Percentiles rank a stretch among this genome's conserved stretches.
Conservation (phyloP, 2,113 vertebrate species). For the Toxotes jaculatrix region DNA sequence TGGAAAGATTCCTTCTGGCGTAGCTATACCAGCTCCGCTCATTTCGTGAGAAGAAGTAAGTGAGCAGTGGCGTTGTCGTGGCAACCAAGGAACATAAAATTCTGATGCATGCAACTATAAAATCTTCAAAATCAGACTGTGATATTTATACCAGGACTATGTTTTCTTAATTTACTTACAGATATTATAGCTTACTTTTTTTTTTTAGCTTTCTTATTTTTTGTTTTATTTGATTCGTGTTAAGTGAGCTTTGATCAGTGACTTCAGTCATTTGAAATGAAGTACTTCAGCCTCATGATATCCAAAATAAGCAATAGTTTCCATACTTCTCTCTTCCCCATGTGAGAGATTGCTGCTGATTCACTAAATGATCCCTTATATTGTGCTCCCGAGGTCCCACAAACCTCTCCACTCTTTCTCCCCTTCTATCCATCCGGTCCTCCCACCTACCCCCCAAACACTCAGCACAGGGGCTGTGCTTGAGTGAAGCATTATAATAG, state of each 20-base stretch:
- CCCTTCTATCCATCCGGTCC: slow-evolving; percentile 58
- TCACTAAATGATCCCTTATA: slow-evolving; percentile 50
- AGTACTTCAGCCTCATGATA: not conserved
- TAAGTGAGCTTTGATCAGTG: not conserved
- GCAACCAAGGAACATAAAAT: not conserved
- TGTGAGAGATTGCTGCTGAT: slow-evolving; percentile 49
- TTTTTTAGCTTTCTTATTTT: not conserved
- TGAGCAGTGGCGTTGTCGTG: slow-evolving; percentile 13
- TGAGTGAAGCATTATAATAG: slow-evolving; percentile 87
- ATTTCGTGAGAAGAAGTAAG: slow-evolving; percentile 27
- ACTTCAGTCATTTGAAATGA: not conserved
- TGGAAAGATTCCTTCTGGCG: slow-evolving; percentile 23
- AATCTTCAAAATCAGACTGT: not conserved
- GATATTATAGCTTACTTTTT: not conserved
- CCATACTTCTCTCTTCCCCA: slow-evolving; percentile 4
- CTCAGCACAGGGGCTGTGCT: slow-evolving; percentile 76
- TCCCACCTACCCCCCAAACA: slow-evolving; percentile 51
- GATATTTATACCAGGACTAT: not conserved
- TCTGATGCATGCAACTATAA: not conserved
- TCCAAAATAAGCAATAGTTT: slow-evolving; percentile 24
- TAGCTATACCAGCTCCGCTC: not conserved
- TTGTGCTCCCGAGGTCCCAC: slow-evolving; percentile 43
- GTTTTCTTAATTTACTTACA: not conserved
- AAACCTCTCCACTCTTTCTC: slow-evolving; percentile 43
- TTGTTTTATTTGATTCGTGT: not conserved